Base-by-base conservation (phyloP, 2,797 vertebrate genomes). In the Crocodylus rhombifer region DNA sequence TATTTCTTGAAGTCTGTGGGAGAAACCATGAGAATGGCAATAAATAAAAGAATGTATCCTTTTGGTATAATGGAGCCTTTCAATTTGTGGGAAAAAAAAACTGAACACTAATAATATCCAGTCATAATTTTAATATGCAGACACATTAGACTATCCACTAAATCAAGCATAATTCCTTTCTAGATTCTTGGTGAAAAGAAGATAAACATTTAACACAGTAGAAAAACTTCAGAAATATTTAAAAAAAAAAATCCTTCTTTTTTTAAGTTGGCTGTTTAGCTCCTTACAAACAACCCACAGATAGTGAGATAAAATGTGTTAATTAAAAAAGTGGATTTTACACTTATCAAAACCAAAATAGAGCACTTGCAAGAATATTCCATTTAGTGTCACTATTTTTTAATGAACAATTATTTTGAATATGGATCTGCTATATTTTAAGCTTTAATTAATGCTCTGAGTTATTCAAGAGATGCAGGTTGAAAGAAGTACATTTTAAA, bases 231-330 rank as follows among this genome's bases (percentile, higher is more conserved):
- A 80, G 65, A 58, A 63, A 82, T 58, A 80, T 80, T 67, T 23
- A n/a, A 67, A 86, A 92, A 87, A 86, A 92, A 87, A 80, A 69
- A 74, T 67, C 89, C 75, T 89, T 91, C 30, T n/a, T 1, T 57
- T 57, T 23, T 79, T 90, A 71, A 84, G 89, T 63, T 62, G 78
- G 3, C 87, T 84, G 30, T 65, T 81, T 92, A 82, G 91, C 91
- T 79, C 16, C 62, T 87, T 88, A 69, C 87, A 56, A 76, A 76
- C 36, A 82, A 28, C 18, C 73, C 67, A 82, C 4, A 30, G 57
- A 51, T 56, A 92, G 36, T 84, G 91, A 91, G 58, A 89, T 9
- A 91, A 85, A 92, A 81, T 51, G 6, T 74, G 30, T 36, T 91
- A 64, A 77, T 64, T 33, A 84, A 89, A 82, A 86, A 85, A 84